These are phyloP conservation scores for Ciconia boyciana DNA, from an alignment of 2,113 vertebrate species.

Conservation along the genomic window DNA sequence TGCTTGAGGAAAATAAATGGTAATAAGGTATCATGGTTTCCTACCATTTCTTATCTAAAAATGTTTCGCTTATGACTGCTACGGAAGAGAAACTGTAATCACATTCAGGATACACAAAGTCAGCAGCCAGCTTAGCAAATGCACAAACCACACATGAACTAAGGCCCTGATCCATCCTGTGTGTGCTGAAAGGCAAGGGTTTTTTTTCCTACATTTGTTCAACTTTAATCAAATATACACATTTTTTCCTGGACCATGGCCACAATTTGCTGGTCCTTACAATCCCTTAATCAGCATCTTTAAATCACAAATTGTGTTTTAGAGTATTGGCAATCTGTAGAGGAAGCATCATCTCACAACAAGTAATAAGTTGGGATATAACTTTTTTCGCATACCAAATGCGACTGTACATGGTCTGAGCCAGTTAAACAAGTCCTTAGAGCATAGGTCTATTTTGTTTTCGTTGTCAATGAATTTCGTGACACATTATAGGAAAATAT, in stretches of 20 bases:
- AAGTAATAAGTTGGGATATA: background rate
- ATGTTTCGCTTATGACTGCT: background rate
- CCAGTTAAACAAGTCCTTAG: background rate
- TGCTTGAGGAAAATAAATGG: background rate
- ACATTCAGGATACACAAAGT: background rate
- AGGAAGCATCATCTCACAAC: background rate
- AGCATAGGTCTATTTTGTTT: background rate
- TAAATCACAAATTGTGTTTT: background rate
- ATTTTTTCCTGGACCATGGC: background rate
- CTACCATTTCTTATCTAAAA: background rate
- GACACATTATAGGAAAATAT: background rate
- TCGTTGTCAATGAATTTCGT: background rate
- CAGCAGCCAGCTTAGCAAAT: background rate
- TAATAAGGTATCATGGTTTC: background rate
- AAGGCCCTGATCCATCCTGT: background rate
- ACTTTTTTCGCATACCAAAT: background rate
- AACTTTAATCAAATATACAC: background rate
- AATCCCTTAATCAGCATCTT: background rate
- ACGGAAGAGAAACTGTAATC: background rate
- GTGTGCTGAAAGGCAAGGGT: background rate
- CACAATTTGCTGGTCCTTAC: background rate
- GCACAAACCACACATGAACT: background rate
- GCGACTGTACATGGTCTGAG: fast-evolving
- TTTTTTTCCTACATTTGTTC: background rate
- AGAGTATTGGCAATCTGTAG: background rate